Evolutionary conservation across 92 coral and sea anemone species (phyloP).

Genomic region (Phenganax subtilis): DNA sequence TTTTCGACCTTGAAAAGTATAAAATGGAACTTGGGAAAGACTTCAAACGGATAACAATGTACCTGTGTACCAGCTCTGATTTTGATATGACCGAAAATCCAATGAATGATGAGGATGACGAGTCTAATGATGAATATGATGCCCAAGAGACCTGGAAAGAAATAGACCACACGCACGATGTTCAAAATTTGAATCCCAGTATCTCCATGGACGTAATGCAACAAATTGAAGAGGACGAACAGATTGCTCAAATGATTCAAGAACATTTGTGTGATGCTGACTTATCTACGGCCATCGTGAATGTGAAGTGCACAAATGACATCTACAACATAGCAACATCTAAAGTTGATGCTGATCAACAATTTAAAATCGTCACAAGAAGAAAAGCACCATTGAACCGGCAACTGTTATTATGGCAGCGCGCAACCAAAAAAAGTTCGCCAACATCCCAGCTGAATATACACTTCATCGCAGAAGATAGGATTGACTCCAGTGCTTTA

Average conservation of each 20-base stretch:
- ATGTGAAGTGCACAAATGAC: slow-evolving; percentile 32
- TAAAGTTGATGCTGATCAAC: slow-evolving; percentile 41
- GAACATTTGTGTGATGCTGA: not conserved
- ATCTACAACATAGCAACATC: slow-evolving; percentile 30
- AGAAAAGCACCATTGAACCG: slow-evolving; percentile 43
- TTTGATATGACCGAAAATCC: slow-evolving; percentile 16
- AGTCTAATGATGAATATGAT: not conserved
- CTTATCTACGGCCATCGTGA: not conserved
- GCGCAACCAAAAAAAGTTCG: slow-evolving; percentile 38
- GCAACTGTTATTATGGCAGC: slow-evolving; percentile 42
- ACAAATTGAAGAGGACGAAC: slow-evolving; percentile 7
- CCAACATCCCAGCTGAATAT: slow-evolving; percentile 36
- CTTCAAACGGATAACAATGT: slow-evolving; percentile 28
- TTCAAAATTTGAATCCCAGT: not conserved
- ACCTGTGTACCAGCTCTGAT: slow-evolving; percentile 17
- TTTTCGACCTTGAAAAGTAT: slow-evolving; percentile 28
- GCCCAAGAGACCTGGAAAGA: slow-evolving; percentile 5
- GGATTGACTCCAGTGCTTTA: slow-evolving; percentile 44
- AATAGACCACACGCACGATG: not conserved
- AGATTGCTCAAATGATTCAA: slow-evolving; percentile 25
- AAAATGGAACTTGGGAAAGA: slow-evolving; percentile 33
- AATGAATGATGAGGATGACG: not conserved
- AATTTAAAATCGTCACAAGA: slow-evolving; percentile 35
- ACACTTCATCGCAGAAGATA: slow-evolving; percentile 41
- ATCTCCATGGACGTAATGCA: slow-evolving; percentile 8